These are phyloP conservation scores for Sebastes reedi DNA, from an alignment of 2,797 vertebrate genomes.

Conservation along the genomic window DNA sequence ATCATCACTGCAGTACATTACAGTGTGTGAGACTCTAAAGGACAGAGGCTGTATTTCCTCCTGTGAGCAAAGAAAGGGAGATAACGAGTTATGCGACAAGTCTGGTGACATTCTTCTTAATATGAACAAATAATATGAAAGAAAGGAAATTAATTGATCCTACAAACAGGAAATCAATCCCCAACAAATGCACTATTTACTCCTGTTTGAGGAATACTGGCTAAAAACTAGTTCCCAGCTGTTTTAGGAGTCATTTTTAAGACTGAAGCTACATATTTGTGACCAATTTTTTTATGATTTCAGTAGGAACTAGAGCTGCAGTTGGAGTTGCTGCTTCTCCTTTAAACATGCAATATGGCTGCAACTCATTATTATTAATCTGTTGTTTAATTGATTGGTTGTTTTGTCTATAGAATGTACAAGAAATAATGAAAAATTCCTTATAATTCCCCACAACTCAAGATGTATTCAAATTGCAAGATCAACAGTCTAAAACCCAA, in stretches of 20 bases:
- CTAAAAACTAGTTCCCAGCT: not conserved
- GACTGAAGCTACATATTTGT: not conserved
- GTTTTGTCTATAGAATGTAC: too few species aligned
- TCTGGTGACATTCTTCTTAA: conserved; percentile 7
- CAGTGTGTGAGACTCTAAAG: conserved; percentile 40
- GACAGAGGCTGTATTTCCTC: conserved; percentile 40
- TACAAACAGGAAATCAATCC: not conserved
- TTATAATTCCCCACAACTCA: too few species aligned
- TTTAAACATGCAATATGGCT: too few species aligned
- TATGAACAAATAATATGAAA: conserved; percentile 18
- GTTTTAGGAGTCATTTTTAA: not conserved
- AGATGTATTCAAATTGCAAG: too few species aligned
- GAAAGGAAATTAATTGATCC: not conserved
- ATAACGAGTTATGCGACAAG: not conserved
- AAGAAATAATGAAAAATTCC: too few species aligned
- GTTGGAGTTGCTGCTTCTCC: not conserved
- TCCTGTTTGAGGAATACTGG: not conserved
- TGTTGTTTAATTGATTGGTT: too few species aligned
- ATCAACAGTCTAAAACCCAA: accelerated
- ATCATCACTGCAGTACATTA: conserved; percentile 55
- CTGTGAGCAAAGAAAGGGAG: conserved; percentile 15
- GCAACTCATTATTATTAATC: too few species aligned
- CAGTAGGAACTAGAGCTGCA: not conserved
- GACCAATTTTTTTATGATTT: conserved; percentile 2
- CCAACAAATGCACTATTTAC: not conserved